Percentiles rank a stretch among this genome's conserved stretches.
phyloP scores from a whole-genome alignment of 2,113 vertebrate genomes.

The Crotalus tigris region DNA sequence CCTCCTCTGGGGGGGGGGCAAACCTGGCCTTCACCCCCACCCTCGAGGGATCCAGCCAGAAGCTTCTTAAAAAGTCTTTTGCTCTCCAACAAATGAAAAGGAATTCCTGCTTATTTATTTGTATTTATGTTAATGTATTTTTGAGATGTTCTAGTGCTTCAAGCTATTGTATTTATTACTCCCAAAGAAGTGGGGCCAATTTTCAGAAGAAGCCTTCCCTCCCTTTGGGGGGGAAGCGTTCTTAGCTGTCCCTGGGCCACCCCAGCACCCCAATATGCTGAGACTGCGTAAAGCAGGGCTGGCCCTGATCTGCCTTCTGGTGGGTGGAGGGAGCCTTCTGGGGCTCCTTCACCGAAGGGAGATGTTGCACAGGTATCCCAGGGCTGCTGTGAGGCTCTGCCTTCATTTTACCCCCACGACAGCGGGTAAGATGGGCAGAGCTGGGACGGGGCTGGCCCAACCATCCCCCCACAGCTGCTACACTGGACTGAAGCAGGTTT shows the following conservation, averaged over 20 bases:
- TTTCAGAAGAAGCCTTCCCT: not conserved
- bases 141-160: not conserved
- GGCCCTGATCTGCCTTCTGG: not conserved
- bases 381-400: not conserved
- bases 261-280: not conserved
- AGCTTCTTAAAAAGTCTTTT: not conserved
- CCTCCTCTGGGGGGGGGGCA: not conserved
- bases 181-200: not conserved
- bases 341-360: not conserved
- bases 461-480: not conserved
- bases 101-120: slow-evolving; percentile 1
- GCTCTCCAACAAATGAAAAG: not conserved
- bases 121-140: slow-evolving; percentile 30
- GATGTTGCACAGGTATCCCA: not conserved
- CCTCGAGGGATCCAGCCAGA: not conserved
- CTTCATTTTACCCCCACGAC: not conserved
- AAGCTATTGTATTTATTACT: not conserved
- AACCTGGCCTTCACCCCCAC: not conserved
- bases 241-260: not conserved
- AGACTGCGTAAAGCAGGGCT: not conserved
- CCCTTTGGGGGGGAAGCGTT: not conserved
- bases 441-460: not conserved
- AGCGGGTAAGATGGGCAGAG: not conserved
- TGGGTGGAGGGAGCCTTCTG: accelerated
- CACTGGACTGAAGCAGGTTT: not conserved